Percentiles rank a stretch among this genome's conserved stretches.
These are phyloP conservation scores for Rhabdophis nuchalis DNA, from an alignment of 2,797 vertebrate species.

Conservation along the genomic window DNA sequence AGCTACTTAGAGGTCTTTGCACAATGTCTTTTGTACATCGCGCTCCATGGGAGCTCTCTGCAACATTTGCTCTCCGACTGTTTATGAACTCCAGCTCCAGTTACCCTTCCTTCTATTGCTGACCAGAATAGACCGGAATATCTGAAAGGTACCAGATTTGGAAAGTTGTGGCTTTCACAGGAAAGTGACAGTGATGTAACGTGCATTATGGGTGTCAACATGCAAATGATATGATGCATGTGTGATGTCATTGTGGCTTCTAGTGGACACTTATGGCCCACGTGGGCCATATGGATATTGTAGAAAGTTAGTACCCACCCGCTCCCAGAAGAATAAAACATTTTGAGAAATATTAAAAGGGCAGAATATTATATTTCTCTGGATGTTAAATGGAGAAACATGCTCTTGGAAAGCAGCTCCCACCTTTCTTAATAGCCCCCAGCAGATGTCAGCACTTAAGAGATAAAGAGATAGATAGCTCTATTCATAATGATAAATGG, in stretches of 20 bases:
- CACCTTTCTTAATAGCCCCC: no score
- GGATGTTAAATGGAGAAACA: no score
- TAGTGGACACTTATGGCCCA: not conserved
- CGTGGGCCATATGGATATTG: not conserved
- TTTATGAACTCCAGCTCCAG: not conserved
- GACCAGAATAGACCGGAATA: no score
- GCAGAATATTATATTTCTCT: no score
- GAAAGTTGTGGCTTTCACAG: not conserved
- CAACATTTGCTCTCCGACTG: not conserved
- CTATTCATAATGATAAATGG: no score
- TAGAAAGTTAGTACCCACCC: no score
- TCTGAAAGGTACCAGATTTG: not conserved
- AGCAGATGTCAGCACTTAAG: no score
- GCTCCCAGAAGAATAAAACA: no score
- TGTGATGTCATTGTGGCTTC: not conserved
- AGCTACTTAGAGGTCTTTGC: not conserved
- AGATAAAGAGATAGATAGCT: no score
- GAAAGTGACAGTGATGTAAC: not conserved
- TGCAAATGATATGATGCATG: not conserved
- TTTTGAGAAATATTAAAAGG: no score
- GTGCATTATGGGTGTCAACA: not conserved
- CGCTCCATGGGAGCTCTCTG: not conserved
- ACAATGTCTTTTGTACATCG: not conserved
- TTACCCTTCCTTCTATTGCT: not conserved
- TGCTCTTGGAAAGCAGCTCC: no score